Evolutionary conservation across 2,113 vertebrate genomes (phyloP).

Genomic region (Motacilla alba): DNA sequence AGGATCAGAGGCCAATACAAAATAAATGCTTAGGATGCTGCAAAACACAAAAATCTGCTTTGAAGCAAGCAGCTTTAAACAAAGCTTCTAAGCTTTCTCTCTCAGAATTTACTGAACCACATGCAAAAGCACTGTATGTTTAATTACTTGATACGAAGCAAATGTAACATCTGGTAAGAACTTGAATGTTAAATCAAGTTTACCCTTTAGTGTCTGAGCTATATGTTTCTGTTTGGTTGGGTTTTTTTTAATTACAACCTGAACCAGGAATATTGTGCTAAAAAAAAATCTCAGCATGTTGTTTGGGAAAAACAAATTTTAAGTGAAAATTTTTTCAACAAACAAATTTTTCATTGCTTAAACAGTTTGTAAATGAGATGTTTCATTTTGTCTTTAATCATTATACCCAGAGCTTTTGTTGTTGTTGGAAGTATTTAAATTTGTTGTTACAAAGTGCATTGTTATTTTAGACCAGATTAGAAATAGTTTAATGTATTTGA

Average conservation of each 20-base stretch:
- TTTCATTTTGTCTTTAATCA: background rate
- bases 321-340: background rate
- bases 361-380: background rate
- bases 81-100: constrained; percentile 55
- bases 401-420: background rate
- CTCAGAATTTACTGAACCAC: constrained; percentile 46
- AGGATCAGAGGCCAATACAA: background rate
- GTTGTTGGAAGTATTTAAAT: background rate
- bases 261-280: background rate
- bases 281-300: background rate
- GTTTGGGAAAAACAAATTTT: background rate
- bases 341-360: background rate
- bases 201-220: constrained; percentile 25
- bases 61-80: constrained; percentile 63
- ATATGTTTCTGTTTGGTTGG: background rate
- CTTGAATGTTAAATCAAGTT: constrained; percentile 37
- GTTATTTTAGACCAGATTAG: background rate
- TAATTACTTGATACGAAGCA: constrained; percentile 59
- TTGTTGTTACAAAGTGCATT: background rate
- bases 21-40: constrained; percentile 37
- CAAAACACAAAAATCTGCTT: constrained; percentile 51
- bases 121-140: constrained; percentile 19
- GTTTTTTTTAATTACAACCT: background rate
- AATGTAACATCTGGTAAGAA: constrained; percentile 60
- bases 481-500: background rate